These are phyloP conservation scores for Dunckerocampus dactyliophorus DNA, from an alignment of 2,113 vertebrate genomes.

Conservation along the genomic window DNA sequence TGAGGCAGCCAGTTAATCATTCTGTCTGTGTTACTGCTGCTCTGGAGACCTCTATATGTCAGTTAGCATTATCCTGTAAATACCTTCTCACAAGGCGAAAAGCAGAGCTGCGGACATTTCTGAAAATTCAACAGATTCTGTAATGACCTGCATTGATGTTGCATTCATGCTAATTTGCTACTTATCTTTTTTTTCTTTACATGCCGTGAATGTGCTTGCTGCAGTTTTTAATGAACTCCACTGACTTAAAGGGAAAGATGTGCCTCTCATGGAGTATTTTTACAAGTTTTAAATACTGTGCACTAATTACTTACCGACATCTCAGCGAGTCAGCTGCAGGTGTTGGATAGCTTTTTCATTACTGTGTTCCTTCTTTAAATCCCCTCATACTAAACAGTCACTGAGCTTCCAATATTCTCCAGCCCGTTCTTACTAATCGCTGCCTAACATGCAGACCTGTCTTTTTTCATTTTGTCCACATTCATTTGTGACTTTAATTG, in stretches of 20 bases:
- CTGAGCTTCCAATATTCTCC: slow-evolving; percentile 10
- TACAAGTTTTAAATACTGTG: slow-evolving; percentile 18
- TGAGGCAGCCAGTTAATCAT: slow-evolving; percentile 55
- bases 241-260: slow-evolving; percentile 29
- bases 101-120: slow-evolving; percentile 45
- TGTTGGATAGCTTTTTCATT: slow-evolving; percentile 44
- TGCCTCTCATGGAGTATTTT: slow-evolving; percentile 14
- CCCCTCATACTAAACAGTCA: slow-evolving; percentile 20
- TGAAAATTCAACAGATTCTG: slow-evolving; percentile 45
- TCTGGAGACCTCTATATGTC: slow-evolving; percentile 65
- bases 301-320: slow-evolving; percentile 44
- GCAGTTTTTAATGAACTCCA: slow-evolving; percentile 41
- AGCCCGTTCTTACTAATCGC: slow-evolving; percentile 6
- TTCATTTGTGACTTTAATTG: slow-evolving; percentile 5
- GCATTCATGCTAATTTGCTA: slow-evolving; percentile 46
- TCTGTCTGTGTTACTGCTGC: slow-evolving; percentile 51
- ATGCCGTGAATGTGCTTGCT: slow-evolving; percentile 20
- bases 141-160: slow-evolving; percentile 59
- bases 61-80: slow-evolving; percentile 68
- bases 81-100: slow-evolving; percentile 44
- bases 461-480: slow-evolving; percentile 1
- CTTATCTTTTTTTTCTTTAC: slow-evolving; percentile 35
- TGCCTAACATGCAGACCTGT: background rate
- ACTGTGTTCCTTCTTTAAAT: slow-evolving; percentile 28
- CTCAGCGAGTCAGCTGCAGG: slow-evolving; percentile 46